phyloP scores from a whole-genome alignment of 1,140 invertebrate genomes.

The Campoletis sonorensis region DNA sequence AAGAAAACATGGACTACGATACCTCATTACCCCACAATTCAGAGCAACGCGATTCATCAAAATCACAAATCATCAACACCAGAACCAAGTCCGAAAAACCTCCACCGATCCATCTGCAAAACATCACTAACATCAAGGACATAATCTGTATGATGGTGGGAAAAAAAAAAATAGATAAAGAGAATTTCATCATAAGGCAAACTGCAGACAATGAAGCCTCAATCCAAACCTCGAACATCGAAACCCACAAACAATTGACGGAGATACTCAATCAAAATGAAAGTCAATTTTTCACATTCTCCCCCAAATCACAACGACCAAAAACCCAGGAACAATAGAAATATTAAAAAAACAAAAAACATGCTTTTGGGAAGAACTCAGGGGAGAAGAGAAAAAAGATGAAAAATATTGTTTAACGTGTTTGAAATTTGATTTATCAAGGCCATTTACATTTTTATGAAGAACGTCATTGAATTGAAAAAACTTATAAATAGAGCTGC shows the following conservation, averaged over 20 bases:
- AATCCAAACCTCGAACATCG: neutral
- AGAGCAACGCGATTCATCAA: neutral
- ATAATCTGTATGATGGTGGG: neutral
- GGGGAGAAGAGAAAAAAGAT: too few species aligned
- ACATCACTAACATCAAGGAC: neutral
- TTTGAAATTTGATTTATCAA: too few species aligned
- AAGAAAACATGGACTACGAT: neutral
- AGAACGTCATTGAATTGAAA: too few species aligned
- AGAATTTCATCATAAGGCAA: neutral
- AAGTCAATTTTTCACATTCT: slow-evolving; percentile 30
- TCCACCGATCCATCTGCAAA: slow-evolving; percentile 4
- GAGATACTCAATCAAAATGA: neutral
- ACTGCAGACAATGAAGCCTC: neutral
- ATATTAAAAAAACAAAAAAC: too few species aligned
- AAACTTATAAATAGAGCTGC: too few species aligned
- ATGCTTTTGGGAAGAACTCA: too few species aligned
- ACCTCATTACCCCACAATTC: too few species aligned
- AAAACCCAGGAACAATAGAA: too few species aligned
- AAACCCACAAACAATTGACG: neutral
- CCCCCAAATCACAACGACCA: neutral
- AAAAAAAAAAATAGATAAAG: neutral
- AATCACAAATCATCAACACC: neutral
- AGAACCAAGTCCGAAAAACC: neutral
- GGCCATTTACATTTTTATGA: too few species aligned
- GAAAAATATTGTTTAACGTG: too few species aligned